These are phyloP conservation scores for Aegypius monachus DNA, from an alignment of 2,113 vertebrate species.

Conservation along the genomic window DNA sequence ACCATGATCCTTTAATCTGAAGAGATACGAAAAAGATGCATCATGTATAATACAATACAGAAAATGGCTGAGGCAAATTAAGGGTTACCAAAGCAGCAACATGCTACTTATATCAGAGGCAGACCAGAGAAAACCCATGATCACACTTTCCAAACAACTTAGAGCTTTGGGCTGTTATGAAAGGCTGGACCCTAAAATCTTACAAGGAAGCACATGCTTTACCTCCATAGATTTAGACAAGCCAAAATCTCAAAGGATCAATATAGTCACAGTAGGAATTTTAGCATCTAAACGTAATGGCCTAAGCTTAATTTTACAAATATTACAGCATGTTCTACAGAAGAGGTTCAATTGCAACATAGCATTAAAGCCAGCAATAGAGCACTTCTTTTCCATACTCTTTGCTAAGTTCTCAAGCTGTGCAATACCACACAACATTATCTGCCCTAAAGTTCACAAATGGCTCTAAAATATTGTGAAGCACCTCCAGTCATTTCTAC, in stretches of 20 bases:
- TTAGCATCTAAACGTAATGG: neutral
- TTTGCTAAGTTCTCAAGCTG: neutral
- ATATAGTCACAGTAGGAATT: neutral
- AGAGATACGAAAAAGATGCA: slow-evolving; percentile 46
- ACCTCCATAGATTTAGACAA: neutral
- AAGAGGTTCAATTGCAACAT: neutral
- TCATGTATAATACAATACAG: neutral
- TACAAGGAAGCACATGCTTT: neutral
- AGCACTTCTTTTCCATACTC: neutral
- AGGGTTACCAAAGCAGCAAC: neutral
- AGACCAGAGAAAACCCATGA: neutral
- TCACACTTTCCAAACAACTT: neutral
- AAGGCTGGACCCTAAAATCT: neutral
- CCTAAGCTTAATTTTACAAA: neutral
- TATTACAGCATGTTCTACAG: neutral
- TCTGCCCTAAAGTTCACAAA: neutral
- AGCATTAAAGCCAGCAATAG: neutral
- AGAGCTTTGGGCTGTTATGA: neutral
- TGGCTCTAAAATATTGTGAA: neutral
- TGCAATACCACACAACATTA: neutral
- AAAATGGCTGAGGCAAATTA: neutral
- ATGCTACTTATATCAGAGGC: neutral
- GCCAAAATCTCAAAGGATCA: neutral
- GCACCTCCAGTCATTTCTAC: neutral
- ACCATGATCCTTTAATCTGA: slow-evolving; percentile 99